Evolutionary conservation across 2,888 invertebrate genomes (phyloP), one percentile per base, ranked within the genome.

Genomic region (Cheilosia scutellata): DNA sequence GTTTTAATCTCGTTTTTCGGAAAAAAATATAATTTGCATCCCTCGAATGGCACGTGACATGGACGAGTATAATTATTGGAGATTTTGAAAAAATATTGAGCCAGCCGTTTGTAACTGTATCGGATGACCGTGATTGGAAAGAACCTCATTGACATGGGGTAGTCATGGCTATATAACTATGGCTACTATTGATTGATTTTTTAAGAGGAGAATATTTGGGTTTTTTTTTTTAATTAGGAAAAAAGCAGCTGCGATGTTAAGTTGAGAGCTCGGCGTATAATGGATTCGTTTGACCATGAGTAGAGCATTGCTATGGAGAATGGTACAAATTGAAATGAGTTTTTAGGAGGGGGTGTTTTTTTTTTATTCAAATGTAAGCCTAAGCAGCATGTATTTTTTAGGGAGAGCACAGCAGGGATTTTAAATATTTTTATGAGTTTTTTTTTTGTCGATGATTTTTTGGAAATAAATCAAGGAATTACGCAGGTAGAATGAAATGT

Each of bases 1-100:
- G 31, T 86, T 51, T 82, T 77, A 86, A 77, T 82, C 76, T 82
- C 65, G 71, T 66, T 80, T 80, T 62, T 71, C 58, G 71, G 33
- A 71, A 66, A 53, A 49, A 76, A 86, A 72, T 68, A 82, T 76
- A 86, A 86, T 86, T 86, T 86, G 86, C 86, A 86, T 86, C 82
- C 86, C 82, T 86, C 49, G 71, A 60, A n/a, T 29, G 82, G 77
- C 86, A 86, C 86, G 86, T 82, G 82, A 82, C 84, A 76, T 29
- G 60, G 65, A 55, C 60, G 76, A 68, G 55, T 16, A 82, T 86
- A 76, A 86, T 86, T 80, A 86, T 72, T 37, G 37, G 37, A 65
- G 76, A 72, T 72, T 80, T 86, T 76, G n/a, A 33, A 47, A 72
- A 63, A 72, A 53, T 44, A 16, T 9, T 13, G 33, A 65, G 25